Evolutionary conservation across 2,113 vertebrate genomes (phyloP), one percentile per base, ranked within the genome.

Genomic region (Terrapene triunguis): DNA sequence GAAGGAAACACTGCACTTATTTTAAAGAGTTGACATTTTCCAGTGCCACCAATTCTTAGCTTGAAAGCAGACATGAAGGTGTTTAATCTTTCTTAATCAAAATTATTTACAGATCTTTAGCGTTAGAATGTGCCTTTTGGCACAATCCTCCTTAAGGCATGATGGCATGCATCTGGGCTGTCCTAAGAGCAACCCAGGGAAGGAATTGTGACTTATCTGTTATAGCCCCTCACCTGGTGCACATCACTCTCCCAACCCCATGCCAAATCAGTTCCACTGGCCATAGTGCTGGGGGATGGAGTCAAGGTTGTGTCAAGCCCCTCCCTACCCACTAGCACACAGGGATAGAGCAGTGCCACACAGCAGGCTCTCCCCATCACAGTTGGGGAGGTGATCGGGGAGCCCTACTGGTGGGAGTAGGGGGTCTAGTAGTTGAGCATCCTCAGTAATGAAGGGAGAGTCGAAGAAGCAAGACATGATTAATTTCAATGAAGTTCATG

Each of bases 61-160:
- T 85, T 96, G 83, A 95, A 95, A 92, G 80, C 84, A 94, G 82
- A 48, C 94, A 69, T 89, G 89, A 93, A 88, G 62, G 3, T 69
- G 76, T 93, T 96, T 94, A 89, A 81, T 62, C 50, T 84, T 35
- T 27, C 69, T 89, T 89, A 90, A 94, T 82, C 72, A 51, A 96
- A 90, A 92, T 38, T 90, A n/a, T 95, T 95, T 94, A 84, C 51
- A 55, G 24, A 55, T 17, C 42, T 94, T 90, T 83, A 87, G 86
- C 90, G 27, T 38, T 54, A 62, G 29, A 62, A 44, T 90, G 25
- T 57, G 86, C 48, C 48, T 95, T 90, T 93, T 95, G 89, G 59
- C 65, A 93, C 17, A 94, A 80, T 25, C 25, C 69, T 87, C 93
- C 57, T 82, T 69, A 79, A 94, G 59, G 35, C 0, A 10, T 13